phyloP scores from a whole-genome alignment of 2,888 invertebrate species.

The Bedellia somnulentella region DNA sequence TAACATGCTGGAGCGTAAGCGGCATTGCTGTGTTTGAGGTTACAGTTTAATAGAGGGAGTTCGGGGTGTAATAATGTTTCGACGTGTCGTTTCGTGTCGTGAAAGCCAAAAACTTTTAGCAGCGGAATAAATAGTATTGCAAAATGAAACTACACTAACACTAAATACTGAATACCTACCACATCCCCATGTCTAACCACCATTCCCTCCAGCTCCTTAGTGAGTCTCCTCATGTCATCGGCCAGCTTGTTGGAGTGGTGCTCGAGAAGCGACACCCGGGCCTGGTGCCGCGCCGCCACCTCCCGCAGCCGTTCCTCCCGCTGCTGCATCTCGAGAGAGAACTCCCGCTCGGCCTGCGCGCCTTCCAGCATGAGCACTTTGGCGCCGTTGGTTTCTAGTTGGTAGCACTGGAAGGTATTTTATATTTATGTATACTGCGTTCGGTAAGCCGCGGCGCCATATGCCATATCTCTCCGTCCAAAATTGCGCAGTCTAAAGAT shows the following conservation, averaged over 20 bases:
- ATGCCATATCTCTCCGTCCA: no score
- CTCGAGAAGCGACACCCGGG: slow-evolving; percentile 37
- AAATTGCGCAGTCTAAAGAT: no score
- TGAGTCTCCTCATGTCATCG: slow-evolving; percentile 45
- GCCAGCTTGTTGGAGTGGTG: slow-evolving; percentile 34
- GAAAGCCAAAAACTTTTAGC: no score
- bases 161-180: slow-evolving; percentile 16
- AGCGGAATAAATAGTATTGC: no score
- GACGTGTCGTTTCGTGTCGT: no score
- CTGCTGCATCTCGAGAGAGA: slow-evolving; percentile 29
- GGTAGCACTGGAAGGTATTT: slow-evolving; percentile 29
- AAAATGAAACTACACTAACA: no score
- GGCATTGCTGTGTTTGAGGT: slow-evolving; percentile 49
- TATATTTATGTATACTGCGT: no score
- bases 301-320: slow-evolving; percentile 35
- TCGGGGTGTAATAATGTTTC: no score
- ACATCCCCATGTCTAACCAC: slow-evolving; percentile 17
- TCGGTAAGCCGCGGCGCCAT: no score
- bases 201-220: slow-evolving; percentile 27
- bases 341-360: slow-evolving; percentile 31
- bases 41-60: no score
- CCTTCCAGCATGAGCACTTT: slow-evolving; percentile 46
- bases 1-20: slow-evolving; percentile 31
- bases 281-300: slow-evolving; percentile 34
- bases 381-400: slow-evolving; percentile 44